Percentiles rank a stretch among this genome's conserved stretches.
These are phyloP conservation scores for Aradophagus sp. DNA, from an alignment of 1,140 invertebrate genomes.

Conservation along the genomic window DNA sequence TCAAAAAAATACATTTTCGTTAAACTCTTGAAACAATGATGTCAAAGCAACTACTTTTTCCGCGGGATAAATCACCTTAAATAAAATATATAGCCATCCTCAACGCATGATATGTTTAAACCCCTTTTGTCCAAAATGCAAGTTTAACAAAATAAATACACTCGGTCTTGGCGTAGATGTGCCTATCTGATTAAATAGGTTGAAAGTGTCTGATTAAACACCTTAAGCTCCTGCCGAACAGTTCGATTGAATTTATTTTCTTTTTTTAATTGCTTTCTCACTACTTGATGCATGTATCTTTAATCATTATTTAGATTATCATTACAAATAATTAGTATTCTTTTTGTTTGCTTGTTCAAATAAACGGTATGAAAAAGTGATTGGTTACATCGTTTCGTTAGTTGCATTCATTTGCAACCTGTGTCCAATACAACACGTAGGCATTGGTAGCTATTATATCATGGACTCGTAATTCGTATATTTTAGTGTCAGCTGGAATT, in stretches of 20 bases:
- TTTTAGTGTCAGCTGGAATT: conserved; percentile 34
- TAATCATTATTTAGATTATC: no score
- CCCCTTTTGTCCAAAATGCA: conserved; percentile 31
- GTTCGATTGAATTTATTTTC: no score
- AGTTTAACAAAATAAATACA: conserved; percentile 42
- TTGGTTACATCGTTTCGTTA: conserved; percentile 42
- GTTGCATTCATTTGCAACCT: conserved; percentile 29
- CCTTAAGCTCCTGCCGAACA: conserved; percentile 27
- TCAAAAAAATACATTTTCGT: conserved; percentile 54
- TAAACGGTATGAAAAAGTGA: conserved; percentile 34
- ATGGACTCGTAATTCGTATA: conserved; percentile 49
- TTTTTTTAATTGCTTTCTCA: no score
- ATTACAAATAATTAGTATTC: no score
- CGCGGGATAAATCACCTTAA: conserved; percentile 29
- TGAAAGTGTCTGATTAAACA: conserved; percentile 40
- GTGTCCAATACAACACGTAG: conserved; percentile 38
- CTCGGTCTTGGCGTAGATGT: conserved; percentile 32
- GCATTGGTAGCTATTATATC: conserved; percentile 49
- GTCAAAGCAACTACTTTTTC: conserved; percentile 30
- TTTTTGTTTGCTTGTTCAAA: conserved; percentile 9
- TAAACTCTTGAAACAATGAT: conserved; percentile 44
- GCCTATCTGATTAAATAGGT: conserved; percentile 40
- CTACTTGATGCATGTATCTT: no score
- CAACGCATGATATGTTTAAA: conserved; percentile 50
- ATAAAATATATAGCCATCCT: conserved; percentile 33